Percentiles rank a stretch among this genome's conserved stretches.
phyloP scores from a whole-genome alignment of 2,113 vertebrate genomes.

The Rhodinocichla rosea region DNA sequence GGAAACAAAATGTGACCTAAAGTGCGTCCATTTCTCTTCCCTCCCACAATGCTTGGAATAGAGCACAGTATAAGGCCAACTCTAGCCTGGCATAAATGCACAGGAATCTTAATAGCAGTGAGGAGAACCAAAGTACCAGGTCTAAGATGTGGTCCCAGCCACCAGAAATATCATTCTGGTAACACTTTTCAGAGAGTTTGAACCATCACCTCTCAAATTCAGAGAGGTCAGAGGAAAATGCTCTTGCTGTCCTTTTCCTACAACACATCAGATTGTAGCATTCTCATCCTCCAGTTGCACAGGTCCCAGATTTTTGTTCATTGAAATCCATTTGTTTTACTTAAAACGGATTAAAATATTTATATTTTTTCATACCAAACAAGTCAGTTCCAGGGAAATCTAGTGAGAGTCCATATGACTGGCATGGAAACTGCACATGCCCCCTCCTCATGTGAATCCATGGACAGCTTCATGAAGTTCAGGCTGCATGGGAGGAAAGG shows the following conservation, averaged over 20 bases:
- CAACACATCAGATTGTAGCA: neutral
- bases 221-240: neutral
- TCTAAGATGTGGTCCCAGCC: neutral
- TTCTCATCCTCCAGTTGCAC: neutral
- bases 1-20: neutral
- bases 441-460: neutral
- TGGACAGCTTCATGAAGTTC: neutral
- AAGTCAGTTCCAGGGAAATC: neutral
- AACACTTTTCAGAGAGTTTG: neutral
- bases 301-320: neutral
- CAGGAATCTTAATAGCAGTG: neutral
- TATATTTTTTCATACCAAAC: neutral
- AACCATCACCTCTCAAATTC: neutral
- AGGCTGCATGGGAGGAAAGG: neutral
- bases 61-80: neutral
- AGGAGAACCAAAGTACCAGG: neutral
- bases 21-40: neutral
- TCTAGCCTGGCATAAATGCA: neutral
- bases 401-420: neutral
- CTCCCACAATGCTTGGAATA: neutral
- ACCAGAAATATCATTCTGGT: neutral
- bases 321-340: neutral
- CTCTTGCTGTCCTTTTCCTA: neutral
- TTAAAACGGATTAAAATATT: neutral
- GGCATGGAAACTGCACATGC: neutral